Base-by-base conservation (phyloP, 1,140 invertebrate genomes). In the Drosophila melanogaster region DNA sequence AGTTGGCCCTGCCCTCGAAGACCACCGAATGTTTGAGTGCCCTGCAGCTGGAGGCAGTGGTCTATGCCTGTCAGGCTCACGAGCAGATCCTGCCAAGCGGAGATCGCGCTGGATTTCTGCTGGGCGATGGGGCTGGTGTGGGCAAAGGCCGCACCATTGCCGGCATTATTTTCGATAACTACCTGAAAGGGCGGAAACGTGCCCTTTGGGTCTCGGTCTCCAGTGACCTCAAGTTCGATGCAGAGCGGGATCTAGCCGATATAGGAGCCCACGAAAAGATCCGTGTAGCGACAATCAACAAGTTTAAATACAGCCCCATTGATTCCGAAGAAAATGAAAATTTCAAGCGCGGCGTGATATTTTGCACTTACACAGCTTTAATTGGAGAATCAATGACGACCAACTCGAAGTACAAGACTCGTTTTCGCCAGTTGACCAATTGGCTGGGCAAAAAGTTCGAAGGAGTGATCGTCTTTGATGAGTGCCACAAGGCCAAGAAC, bases 401-500 rank as follows among this genome's bases (percentile, higher is more conserved):
- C 17, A 95, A 94, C 50, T 96, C 96, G 33, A 98, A 99, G 92
- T 99, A 99, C 92, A 96, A 96, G 85, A 98, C 97, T 19, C 93
- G 98, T 3, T 94, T 99, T 72, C 98, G 98, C 83, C 98, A 99
- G 93, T 92, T 99, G 54, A 91, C 99, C 44, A 96, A 99, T 84
- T 99, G 98, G 98, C 98, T 97, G 92, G 98, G 98, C 1, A 96
- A 97, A 84, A 97, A 98, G 92, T 99, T 98, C 92, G 97, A 99
- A 91, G 98, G 98, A 49, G 92, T 96, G 87, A 98, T 99, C 80
- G 95, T 99, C 11, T 99, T 99, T 93, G 99, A 99, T 92, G 99
- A 99, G 92, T 99, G 99, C 94, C 99, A 99, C 93, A 96, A 98
- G 80, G 99, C 99, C 0, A 99, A 99, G 93, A 99, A 99, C 94